These are phyloP conservation scores for Mareca penelope DNA, from an alignment of 2,797 vertebrate genomes.

Conservation along the genomic window DNA sequence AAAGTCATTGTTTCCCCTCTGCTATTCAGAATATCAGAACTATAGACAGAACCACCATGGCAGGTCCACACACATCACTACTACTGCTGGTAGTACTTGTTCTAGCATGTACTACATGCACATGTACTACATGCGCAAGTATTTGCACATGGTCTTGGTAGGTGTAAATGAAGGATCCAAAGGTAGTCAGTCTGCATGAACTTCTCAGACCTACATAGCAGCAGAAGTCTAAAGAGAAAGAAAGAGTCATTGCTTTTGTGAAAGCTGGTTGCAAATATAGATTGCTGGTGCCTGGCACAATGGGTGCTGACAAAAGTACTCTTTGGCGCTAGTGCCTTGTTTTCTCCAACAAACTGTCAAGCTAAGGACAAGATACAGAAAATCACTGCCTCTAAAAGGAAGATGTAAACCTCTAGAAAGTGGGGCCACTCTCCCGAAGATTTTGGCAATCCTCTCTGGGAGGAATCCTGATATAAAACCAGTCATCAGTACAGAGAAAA, in stretches of 20 bases:
- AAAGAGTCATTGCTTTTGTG: not conserved
- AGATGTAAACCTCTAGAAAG: not conserved
- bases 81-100: not conserved
- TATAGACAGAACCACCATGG: not conserved
- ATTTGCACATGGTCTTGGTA: too few species aligned
- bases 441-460: not conserved
- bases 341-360: slow-evolving; percentile 18
- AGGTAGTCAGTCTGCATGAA: not conserved
- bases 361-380: not conserved
- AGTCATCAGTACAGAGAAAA: not conserved
- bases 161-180: not conserved
- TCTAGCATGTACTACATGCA: too few species aligned
- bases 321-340: not conserved
- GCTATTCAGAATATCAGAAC: not conserved
- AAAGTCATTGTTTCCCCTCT: not conserved
- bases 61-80: not conserved
- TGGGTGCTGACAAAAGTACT: not conserved
- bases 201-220: not conserved
- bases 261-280: not conserved
- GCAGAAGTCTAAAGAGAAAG: not conserved
- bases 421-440: not conserved
- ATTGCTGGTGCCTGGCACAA: not conserved
- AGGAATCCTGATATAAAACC: not conserved
- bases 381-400: not conserved
- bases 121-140: too few species aligned